Conservation (phyloP, 2,797 vertebrate species). For the Pseudotriccus pelzelni region DNA sequence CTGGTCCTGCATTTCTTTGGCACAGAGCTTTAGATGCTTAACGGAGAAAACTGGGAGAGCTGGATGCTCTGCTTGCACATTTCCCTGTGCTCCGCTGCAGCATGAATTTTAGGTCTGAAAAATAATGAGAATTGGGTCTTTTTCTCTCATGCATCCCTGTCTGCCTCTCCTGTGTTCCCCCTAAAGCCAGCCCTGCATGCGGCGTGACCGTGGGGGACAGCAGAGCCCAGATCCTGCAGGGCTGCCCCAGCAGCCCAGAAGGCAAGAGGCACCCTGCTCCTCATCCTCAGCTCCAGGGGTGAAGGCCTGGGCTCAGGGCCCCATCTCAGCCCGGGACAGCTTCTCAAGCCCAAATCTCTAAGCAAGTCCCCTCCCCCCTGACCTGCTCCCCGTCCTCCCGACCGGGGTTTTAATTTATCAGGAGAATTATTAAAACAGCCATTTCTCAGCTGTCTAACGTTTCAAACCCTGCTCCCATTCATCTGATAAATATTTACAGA, state of each 20-base stretch:
- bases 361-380: conserved; percentile 51
- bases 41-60: not conserved
- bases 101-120: not conserved
- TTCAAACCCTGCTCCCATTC: conserved; percentile 77
- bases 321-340: not conserved
- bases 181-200: not conserved
- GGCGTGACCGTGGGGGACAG: rapidly evolving
- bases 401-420: conserved; percentile 72
- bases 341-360: conserved; percentile 63
- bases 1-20: not conserved
- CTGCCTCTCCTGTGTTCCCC: not conserved
- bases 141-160: not conserved
- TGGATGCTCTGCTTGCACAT: not conserved
- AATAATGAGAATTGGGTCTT: not conserved
- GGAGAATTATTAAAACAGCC: conserved; percentile 77
- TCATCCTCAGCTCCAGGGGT: not conserved
- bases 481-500: conserved; percentile 79
- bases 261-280: not conserved
- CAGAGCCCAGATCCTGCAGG: not conserved
- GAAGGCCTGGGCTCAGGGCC: not conserved
- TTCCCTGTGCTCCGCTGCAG: not conserved
- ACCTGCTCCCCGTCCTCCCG: not conserved
- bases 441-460: conserved; percentile 78
- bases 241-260: rapidly evolving
- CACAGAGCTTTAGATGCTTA: not conserved